Percentiles rank a stretch among this genome's conserved stretches.
These are phyloP conservation scores for Orchesella flavescens DNA, from an alignment of 2,888 invertebrate genomes.

Conservation along the genomic window DNA sequence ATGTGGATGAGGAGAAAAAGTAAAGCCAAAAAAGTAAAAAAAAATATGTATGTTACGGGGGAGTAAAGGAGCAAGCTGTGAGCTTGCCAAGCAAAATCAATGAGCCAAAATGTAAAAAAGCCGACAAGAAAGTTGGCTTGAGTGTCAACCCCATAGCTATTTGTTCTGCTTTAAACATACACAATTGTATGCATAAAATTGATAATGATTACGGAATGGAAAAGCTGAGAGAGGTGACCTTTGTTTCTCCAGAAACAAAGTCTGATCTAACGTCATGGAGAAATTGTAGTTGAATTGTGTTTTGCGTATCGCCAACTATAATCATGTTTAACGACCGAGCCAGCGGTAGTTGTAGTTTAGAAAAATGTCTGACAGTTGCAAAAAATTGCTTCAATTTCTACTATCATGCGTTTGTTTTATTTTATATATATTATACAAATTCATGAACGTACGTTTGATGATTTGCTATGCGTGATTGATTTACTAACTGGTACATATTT, in stretches of 20 bases:
- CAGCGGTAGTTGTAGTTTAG: not conserved
- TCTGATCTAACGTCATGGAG: not conserved
- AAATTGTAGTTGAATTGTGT: not conserved
- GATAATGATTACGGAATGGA: not conserved
- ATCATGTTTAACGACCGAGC: not conserved
- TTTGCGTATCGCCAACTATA: not conserved
- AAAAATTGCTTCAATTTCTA: not conserved
- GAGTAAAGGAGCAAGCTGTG: not conserved
- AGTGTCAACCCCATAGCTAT: not conserved
- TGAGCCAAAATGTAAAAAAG: slow-evolving; percentile 8
- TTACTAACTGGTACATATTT: too few relatives aligned
- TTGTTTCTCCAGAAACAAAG: not conserved
- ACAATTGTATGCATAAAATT: not conserved
- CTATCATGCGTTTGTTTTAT: too few relatives aligned
- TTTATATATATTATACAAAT: too few relatives aligned
- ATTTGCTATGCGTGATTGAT: too few relatives aligned
- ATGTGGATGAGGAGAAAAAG: not conserved
- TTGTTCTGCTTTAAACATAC: not conserved
- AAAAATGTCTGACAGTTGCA: not conserved
- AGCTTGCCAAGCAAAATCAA: slow-evolving; percentile 31
- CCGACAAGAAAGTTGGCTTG: slow-evolving; percentile 7
- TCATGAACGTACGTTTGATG: too few relatives aligned
- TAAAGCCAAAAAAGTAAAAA: not conserved
- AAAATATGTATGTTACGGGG: not conserved
- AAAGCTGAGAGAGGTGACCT: not conserved